Evolutionary conservation across 2,888 invertebrate genomes (phyloP), one percentile per base, ranked within the genome.

Genomic region (Lasioglossum oenotherae): DNA sequence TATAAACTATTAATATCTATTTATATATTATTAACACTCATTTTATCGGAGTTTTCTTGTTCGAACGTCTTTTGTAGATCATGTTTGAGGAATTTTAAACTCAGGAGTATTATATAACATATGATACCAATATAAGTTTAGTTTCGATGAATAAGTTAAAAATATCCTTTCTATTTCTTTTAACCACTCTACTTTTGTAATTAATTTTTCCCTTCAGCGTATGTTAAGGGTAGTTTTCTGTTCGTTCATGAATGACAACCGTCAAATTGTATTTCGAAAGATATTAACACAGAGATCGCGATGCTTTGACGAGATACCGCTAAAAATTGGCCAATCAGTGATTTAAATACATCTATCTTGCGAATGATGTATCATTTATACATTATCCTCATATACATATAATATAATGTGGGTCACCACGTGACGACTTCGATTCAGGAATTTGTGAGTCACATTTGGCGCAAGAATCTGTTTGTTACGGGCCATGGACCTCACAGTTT

Each of bases 371-470:
- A 53, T 53, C 53, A 53, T 53, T 53, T 53, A 53, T 53, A 2
- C 10, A 53, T 53, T n/a, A 53, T n/a, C 10, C 53, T 2, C 3
- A 1, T 23, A 23, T 35, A 31, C 31, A 31, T n/a, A n/a, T n/a
- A n/a, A n/a, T n/a, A 67, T 35, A 19, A 67, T 35, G 16, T 35
- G 35, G 67, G 35, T 67, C 35, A 67, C 16, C 16, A 64, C 31
- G 64, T 35, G 23, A 67, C 67, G 4, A 19, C 23, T 67, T 69
- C 10, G 23, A 38, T 35, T 67, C 23, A 69, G 19, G 19, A 69
- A 69, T 69, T 35, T 69, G 35, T 69, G 67, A 69, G 67, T 69
- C 67, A 69, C 10, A 69, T 69, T 69, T 69, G 67, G 67, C 67
- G 35, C 67, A 69, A 10, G 67, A 69, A 69, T 69, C 67, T 38